phyloP scores from a whole-genome alignment of 2,113 vertebrate genomes.

The Fulica atra region DNA sequence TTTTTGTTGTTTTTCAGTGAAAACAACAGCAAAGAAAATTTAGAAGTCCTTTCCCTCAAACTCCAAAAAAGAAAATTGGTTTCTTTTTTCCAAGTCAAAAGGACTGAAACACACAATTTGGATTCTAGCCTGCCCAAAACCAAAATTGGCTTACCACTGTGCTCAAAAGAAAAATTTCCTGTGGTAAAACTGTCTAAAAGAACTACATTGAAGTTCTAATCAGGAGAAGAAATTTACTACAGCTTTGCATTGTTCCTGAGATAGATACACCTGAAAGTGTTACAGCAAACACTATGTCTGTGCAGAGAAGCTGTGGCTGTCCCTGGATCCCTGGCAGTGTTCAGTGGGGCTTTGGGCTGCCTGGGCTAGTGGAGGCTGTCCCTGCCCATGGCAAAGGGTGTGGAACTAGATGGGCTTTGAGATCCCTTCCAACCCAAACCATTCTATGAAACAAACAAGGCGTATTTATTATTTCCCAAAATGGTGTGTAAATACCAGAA shows the following conservation, averaged over 20 bases:
- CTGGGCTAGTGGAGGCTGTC: no score
- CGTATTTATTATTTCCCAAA: neutral
- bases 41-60: neutral
- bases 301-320: no score
- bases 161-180: neutral
- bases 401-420: no score
- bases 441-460: neutral
- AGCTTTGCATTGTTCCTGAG: neutral
- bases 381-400: no score
- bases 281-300: no score
- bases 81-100: neutral
- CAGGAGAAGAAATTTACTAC: neutral
- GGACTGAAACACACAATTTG: neutral
- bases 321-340: no score
- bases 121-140: neutral
- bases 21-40: neutral
- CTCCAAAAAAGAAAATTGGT: neutral
- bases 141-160: neutral
- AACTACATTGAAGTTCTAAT: neutral
- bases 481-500: neutral
- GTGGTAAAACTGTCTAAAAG: neutral
- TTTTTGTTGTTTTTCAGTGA: neutral
- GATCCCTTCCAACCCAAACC: no score
- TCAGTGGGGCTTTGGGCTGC: no score
- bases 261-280: neutral